Evolutionary conservation across 2,797 vertebrate genomes (phyloP).

Genomic region (Cheirogaleus major): DNA sequence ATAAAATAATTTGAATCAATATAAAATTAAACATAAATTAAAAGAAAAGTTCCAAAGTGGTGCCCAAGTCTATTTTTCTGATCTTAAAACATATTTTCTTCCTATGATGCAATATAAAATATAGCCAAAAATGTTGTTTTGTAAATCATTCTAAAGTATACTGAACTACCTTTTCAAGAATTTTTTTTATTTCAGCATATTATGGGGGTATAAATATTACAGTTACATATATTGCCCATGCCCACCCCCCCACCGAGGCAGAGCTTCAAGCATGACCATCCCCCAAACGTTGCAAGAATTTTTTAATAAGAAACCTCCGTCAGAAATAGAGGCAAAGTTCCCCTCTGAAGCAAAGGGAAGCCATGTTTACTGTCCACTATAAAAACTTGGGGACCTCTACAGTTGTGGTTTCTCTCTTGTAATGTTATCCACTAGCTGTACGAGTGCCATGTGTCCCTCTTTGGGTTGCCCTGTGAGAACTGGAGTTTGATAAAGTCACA

Average conservation of each 20-base stretch:
- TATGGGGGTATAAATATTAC: too few relatives aligned
- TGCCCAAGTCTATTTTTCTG: background rate
- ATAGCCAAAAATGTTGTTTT: background rate
- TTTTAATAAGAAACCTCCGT: background rate
- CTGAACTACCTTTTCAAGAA: background rate
- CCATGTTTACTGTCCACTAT: background rate
- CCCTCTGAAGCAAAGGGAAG: background rate
- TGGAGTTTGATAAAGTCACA: background rate
- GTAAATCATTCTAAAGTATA: background rate
- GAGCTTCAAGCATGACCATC: too few relatives aligned
- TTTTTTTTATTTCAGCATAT: background rate
- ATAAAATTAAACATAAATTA: background rate
- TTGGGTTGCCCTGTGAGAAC: background rate
- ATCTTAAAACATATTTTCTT: background rate
- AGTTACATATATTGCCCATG: too few relatives aligned
- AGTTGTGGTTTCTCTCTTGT: background rate
- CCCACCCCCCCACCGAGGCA: too few relatives aligned
- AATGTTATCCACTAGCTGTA: background rate
- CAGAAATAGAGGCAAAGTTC: background rate
- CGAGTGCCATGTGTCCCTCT: background rate
- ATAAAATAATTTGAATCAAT: slow-evolving; percentile 11
- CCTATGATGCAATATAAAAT: background rate
- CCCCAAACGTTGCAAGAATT: background rate
- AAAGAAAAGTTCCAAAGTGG: background rate
- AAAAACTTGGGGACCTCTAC: background rate